These are phyloP conservation scores for Lamellibrachia columna DNA, from an alignment of 2,888 invertebrate genomes.

Conservation along the genomic window DNA sequence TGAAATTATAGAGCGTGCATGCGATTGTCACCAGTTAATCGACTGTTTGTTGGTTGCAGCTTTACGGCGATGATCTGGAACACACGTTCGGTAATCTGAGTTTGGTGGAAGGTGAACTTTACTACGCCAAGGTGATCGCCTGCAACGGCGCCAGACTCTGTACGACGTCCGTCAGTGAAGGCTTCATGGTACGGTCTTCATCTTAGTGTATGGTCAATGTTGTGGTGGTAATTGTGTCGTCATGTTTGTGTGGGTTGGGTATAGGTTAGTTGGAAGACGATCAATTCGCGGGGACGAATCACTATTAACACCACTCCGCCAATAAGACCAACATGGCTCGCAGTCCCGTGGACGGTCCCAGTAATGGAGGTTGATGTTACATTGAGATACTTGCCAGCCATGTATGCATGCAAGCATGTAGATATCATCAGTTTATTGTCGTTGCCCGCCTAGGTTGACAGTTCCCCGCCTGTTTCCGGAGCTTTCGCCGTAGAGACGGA, in stretches of 20 bases:
- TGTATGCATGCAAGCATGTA: no score
- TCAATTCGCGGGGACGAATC: no score
- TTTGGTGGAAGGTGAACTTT: constrained; percentile 27
- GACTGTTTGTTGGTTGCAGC: neutral
- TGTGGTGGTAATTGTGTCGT: neutral
- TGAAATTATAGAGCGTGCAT: no score
- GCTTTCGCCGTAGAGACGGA: constrained; percentile 25
- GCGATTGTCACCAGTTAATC: neutral
- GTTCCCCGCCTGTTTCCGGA: constrained; percentile 25
- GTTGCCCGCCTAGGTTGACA: constrained; percentile 24
- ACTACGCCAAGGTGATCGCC: constrained; percentile 21
- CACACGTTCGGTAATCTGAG: constrained; percentile 24
- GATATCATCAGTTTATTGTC: no score
- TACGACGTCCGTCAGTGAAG: neutral
- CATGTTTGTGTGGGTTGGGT: neutral
- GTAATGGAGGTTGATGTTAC: neutral
- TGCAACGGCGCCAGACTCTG: constrained; percentile 31
- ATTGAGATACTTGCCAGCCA: no score
- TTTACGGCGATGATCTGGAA: neutral
- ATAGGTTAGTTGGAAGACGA: no score
- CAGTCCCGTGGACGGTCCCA: neutral
- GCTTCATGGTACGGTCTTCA: constrained; percentile 8
- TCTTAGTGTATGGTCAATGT: neutral
- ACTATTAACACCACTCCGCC: neutral
- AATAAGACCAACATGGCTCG: neutral